phyloP scores from a whole-genome alignment of 2,113 vertebrate genomes.

The Actenoides lindsayi region DNA sequence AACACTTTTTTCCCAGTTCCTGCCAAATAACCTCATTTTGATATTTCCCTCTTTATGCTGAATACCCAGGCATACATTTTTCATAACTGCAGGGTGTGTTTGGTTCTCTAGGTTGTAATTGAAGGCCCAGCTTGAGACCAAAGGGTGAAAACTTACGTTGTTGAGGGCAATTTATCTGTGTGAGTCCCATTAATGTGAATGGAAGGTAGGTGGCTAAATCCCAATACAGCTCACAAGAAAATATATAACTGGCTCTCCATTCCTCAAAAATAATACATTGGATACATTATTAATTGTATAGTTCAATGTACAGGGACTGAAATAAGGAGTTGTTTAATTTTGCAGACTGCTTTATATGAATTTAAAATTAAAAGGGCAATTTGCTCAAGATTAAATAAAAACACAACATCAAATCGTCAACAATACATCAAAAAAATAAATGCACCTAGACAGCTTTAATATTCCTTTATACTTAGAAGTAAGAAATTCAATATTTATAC shows the following conservation, averaged over 20 bases:
- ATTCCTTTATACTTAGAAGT: background rate
- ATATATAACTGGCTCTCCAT: background rate
- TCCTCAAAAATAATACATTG: background rate
- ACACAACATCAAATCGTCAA: background rate
- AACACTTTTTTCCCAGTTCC: background rate
- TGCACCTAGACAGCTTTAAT: background rate
- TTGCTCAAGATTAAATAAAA: background rate
- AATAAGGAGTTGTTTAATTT: constrained; percentile 20
- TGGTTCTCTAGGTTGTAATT: constrained; percentile 17
- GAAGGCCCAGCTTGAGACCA: background rate
- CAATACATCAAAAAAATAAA: background rate
- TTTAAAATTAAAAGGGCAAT: constrained; percentile 9
- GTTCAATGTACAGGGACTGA: background rate
- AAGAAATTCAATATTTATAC: background rate
- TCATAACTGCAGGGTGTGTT: constrained; percentile 29
- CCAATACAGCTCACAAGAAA: background rate
- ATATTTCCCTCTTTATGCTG: constrained; percentile 26
- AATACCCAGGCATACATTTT: background rate
- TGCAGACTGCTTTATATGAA: background rate
- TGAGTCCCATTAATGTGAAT: constrained; percentile 28
- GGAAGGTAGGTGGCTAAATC: constrained; percentile 30
- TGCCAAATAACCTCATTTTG: constrained; percentile 46
- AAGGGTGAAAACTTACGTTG: background rate
- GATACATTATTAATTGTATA: constrained; percentile 10
- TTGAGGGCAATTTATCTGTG: constrained; percentile 28